Evolutionary conservation across 2,113 vertebrate species (phyloP), one percentile per base, ranked within the genome.

Genomic region (Bubo scandiacus): DNA sequence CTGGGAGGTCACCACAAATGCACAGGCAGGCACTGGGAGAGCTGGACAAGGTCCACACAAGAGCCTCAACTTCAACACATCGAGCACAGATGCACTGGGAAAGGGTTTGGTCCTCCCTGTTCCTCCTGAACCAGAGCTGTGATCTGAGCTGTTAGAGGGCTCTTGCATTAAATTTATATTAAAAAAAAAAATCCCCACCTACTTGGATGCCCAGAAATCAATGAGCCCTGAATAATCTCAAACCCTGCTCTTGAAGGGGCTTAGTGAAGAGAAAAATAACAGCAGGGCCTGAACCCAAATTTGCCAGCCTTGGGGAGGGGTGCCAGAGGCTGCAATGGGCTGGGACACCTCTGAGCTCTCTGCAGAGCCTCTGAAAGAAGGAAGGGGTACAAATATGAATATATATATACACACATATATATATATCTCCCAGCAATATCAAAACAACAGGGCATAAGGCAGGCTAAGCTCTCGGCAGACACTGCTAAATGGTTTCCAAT

Each of bases 401-500:
- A 42, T 29, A 81, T 29, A 30, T 0, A 55, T 4, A 54, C 5
- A 71, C 4, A 30, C 1, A 38, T 0, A 52, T 3, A 54, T 22
- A 52, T 49, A 34, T 67, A 23, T 91, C 9, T 81, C 40, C 5
- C 58, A 63, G 55, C 90, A 84, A 94, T 45, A 90, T 88, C 86
- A 91, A 95, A 97, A 97, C 94, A 92, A 96, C 97, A 87, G 91
- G 97, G 95, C 83, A 91, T 91, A 29, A 88, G 75, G 96, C 89
- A 96, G 67, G 81, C 91, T 97, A 92, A 79, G 88, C 67, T 73
- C 97, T 96, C 95, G 2, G 97, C 96, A 98, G 97, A 98, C 96
- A 63, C 75, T 70, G 78, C 96, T 98, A 98, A 98, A 98, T 95
- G 96, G 95, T 97, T 98, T 98, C 98, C 98, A 98, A 98, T 98